Conservation (phyloP, 53 echinoderm and acorn worm genomes). For the Echinarachnius parma region DNA sequence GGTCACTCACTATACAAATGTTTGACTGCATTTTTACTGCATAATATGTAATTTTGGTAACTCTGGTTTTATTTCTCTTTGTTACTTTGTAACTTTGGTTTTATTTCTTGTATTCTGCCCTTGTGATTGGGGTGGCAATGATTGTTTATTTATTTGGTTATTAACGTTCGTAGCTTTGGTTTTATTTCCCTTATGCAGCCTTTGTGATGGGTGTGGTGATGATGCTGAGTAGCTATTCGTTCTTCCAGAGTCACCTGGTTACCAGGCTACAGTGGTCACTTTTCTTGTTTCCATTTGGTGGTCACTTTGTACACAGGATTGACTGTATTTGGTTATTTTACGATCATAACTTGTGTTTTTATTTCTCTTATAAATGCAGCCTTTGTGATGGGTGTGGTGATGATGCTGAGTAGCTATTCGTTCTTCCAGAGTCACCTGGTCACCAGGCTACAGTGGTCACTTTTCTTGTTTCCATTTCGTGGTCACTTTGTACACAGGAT, state of each 20-base stretch:
- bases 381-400: too few species aligned
- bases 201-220: conserved; percentile 77
- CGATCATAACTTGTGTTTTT: neutral
- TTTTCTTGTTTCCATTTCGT: too few species aligned
- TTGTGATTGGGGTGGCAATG: neutral
- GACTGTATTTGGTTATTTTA: neutral
- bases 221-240: conserved; percentile 79
- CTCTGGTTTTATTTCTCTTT: neutral
- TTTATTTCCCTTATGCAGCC: conserved; percentile 41
- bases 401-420: too few species aligned
- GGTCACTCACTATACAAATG: too few species aligned
- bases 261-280: too few species aligned
- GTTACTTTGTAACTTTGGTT: neutral
- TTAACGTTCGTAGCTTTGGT: neutral
- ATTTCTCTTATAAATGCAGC: too few species aligned
- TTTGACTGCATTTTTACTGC: neutral
- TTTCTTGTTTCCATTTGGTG: too few species aligned
- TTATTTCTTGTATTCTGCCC: neutral
- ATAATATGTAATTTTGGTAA: too few species aligned
- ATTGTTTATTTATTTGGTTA: neutral
- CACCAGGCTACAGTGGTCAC: too few species aligned
- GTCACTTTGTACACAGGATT: too few species aligned
- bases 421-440: too few species aligned
- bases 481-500: too few species aligned
- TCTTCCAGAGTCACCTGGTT: conserved; percentile 75